Percentiles rank a stretch among this genome's conserved stretches.
Conservation (phyloP, 2,113 vertebrate species). For the Istiophorus platypterus region DNA sequence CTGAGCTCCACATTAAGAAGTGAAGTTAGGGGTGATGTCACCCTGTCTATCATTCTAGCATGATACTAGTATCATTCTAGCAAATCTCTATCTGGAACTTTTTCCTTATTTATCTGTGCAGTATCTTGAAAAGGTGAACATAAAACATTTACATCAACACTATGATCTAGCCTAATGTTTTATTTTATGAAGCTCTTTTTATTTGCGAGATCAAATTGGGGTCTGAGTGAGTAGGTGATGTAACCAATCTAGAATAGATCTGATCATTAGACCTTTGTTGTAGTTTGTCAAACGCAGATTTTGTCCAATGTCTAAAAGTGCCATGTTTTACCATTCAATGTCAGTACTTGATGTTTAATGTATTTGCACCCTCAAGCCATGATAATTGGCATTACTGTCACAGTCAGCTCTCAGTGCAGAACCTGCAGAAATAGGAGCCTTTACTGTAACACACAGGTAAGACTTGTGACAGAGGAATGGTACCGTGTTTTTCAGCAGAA, state of each 20-base stretch:
- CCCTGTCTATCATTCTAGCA: neutral
- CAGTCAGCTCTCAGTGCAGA: neutral
- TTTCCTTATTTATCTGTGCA: slow-evolving; percentile 39
- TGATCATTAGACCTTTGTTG: no score
- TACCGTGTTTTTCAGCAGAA: neutral
- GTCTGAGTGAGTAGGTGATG: slow-evolving; percentile 17
- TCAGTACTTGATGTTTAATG: neutral
- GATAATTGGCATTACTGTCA: slow-evolving; percentile 27
- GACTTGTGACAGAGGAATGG: neutral
- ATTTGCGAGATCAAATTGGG: neutral
- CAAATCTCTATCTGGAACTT: neutral
- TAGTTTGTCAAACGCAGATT: neutral
- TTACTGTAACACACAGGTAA: slow-evolving; percentile 12
- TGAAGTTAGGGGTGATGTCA: neutral
- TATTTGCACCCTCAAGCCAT: slow-evolving; percentile 22
- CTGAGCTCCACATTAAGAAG: slow-evolving; percentile 10
- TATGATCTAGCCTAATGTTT: neutral
- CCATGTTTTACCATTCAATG: neutral
- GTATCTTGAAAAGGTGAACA: slow-evolving; percentile 31
- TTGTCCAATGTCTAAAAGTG: neutral
- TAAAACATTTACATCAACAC: slow-evolving; percentile 43
- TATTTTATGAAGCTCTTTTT: slow-evolving; percentile 14
- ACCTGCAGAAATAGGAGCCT: neutral
- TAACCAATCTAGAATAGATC: slow-evolving; percentile 16
- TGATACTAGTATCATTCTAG: neutral